These are phyloP conservation scores for silkworm (Bombyx mori) DNA, from an alignment of 1,140 invertebrate species.

Conservation along the genomic window DNA sequence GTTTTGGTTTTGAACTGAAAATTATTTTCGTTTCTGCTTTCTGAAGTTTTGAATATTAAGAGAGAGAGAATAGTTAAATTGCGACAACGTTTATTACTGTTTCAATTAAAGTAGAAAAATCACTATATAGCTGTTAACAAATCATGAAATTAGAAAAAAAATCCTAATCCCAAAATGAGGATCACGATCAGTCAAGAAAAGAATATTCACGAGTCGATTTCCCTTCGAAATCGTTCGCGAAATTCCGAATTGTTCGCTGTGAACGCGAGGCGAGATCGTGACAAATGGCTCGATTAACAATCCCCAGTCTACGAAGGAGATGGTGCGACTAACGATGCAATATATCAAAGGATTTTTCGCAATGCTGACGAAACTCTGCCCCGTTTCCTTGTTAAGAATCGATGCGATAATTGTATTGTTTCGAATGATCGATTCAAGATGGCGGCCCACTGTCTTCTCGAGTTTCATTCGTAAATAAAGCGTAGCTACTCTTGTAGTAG, in stretches of 20 bases:
- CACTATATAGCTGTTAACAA: neutral
- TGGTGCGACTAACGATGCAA: constrained; percentile 62
- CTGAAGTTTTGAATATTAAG: too few relatives aligned
- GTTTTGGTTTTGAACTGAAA: too few relatives aligned
- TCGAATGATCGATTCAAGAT: neutral
- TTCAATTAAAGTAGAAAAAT: neutral
- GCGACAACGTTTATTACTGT: too few relatives aligned
- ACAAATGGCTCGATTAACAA: constrained; percentile 67
- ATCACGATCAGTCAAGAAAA: constrained; percentile 12
- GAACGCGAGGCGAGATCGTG: constrained; percentile 58
- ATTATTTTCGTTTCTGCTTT: too few relatives aligned
- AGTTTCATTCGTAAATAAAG: too few relatives aligned
- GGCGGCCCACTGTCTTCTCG: too few relatives aligned
- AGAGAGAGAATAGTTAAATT: too few relatives aligned
- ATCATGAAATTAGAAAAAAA: constrained; percentile 3
- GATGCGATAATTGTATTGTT: constrained; percentile 14
- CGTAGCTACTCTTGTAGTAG: too few relatives aligned
- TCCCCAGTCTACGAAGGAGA: constrained; percentile 50
- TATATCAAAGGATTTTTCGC: constrained; percentile 66
- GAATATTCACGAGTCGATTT: constrained; percentile 24
- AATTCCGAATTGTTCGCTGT: constrained; percentile 54
- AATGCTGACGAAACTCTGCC: constrained; percentile 49
- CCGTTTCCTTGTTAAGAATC: constrained; percentile 33
- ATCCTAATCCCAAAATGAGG: constrained; percentile 16
- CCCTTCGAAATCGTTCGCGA: constrained; percentile 47